These are phyloP conservation scores for Poeciliopsis gracilis DNA, from an alignment of 2,797 vertebrate genomes.

Conservation along the genomic window DNA sequence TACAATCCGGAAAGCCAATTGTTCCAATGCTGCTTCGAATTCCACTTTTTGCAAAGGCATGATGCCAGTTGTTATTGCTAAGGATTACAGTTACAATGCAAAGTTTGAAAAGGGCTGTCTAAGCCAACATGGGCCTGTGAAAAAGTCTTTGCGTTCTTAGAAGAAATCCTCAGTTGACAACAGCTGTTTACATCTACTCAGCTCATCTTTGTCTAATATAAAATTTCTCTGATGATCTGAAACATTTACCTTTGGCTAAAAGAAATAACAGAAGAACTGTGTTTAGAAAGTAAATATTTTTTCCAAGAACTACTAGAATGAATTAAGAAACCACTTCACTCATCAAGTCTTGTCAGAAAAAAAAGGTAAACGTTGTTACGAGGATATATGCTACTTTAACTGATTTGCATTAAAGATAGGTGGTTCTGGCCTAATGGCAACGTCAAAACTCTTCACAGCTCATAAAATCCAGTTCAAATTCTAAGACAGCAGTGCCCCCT, in stretches of 20 bases:
- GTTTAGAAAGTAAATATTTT: not conserved
- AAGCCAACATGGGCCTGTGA: too few species aligned
- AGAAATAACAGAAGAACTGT: not conserved
- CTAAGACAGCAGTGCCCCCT: constrained; percentile 22
- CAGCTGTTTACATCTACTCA: not conserved
- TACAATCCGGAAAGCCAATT: not conserved
- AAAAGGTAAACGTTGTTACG: too few species aligned
- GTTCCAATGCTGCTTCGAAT: not conserved
- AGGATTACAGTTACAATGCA: too few species aligned
- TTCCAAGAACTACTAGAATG: not conserved
- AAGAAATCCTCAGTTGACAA: not conserved
- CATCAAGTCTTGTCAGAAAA: not conserved
- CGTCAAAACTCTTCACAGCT: not conserved
- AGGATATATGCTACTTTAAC: not conserved
- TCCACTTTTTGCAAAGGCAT: too few species aligned
- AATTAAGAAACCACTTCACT: not conserved
- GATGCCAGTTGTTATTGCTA: too few species aligned
- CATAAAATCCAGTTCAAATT: not conserved
- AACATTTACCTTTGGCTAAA: not conserved
- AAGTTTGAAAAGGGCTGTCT: too few species aligned
- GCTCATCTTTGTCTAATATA: not conserved
- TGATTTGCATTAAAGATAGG: too few species aligned
- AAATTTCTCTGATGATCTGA: not conserved
- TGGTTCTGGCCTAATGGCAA: too few species aligned
- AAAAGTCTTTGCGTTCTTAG: too few species aligned